Evolutionary conservation across 2,888 invertebrate genomes (phyloP), one percentile per base, ranked within the genome.

Genomic region (Drosophila subquinaria): DNA sequence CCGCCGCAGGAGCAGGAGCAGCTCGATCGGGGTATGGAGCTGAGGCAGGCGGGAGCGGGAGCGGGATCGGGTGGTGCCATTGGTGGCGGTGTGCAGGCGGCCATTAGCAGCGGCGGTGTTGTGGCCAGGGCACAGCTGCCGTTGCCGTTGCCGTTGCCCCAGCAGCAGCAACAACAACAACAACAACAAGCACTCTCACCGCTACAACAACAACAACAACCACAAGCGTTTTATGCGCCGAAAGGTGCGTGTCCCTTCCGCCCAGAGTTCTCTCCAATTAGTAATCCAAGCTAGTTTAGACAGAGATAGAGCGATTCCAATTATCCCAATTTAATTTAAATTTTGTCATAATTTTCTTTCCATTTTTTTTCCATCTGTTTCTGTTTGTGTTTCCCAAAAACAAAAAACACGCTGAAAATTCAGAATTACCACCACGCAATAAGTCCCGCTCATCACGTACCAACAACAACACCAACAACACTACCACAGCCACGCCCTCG

Each of bases 141-240:
- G 74, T 69, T 91, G 86, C 91, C 91, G 74, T 69, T 91, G 86
- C 91, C 91, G 42, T 76, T 90, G 89, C 87, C 88, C 80, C 90
- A 90, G 75, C 87, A 67, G 48, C 87, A 76, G 27, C 82, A 71
- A 42, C 69, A 69, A 43, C 86, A 73, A 53, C 83, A 87, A 81
- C 89, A 82, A 68, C 82, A 84, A 71, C 86, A 76, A 68, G 81
- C 73, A 70, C 73, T 79, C 48, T 78, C 81, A 75, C 86, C 74
- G 76, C 91, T 86, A 78, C 88, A 82, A 82, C 73, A 75, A 73
- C 90, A 82, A 77, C 76, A 73, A 76, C 89, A 82, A 75, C 79
- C 82, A 69, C 91, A 96, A 92, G 96, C 96, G 91, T 95, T 96
- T 92, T 95, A 95, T 93, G 95, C 95, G 82, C 95, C 95, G 82